Evolutionary conservation across 1,140 invertebrate species (phyloP).

Genomic region (Rhopalosiphum padi): DNA sequence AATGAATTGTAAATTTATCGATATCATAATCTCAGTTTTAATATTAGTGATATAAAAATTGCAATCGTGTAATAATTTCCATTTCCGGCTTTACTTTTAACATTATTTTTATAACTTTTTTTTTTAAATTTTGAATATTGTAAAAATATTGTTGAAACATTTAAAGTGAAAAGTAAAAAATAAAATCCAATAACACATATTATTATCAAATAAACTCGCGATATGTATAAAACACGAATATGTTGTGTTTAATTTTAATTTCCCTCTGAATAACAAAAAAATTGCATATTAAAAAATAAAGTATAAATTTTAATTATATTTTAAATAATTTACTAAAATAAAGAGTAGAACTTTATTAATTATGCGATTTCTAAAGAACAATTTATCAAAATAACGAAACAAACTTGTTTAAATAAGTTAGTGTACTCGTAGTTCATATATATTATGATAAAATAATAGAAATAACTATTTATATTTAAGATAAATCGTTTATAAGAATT

Average conservation of each 20-base stretch:
- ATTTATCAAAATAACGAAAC: not conserved
- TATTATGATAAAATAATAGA: not conserved
- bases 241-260: not conserved
- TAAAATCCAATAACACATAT: not conserved
- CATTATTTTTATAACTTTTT: too few relatives aligned
- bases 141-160: not conserved
- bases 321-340: not conserved
- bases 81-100: too few relatives aligned
- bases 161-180: too few relatives aligned
- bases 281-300: not conserved
- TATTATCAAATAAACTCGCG: not conserved
- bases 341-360: not conserved
- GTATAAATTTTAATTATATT: not conserved
- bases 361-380: not conserved
- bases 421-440: not conserved
- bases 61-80: too few relatives aligned
- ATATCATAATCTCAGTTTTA: not conserved
- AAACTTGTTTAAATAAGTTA: not conserved
- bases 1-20: not conserved
- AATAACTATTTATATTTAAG: not conserved
- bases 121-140: not conserved
- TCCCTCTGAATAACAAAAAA: not conserved
- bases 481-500: not conserved
- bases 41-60: not conserved
- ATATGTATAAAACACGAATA: not conserved